Percentiles rank a stretch among this genome's conserved stretches.
phyloP scores from a whole-genome alignment of 1,140 invertebrate genomes.

The Zaprionus tsacasi region DNA sequence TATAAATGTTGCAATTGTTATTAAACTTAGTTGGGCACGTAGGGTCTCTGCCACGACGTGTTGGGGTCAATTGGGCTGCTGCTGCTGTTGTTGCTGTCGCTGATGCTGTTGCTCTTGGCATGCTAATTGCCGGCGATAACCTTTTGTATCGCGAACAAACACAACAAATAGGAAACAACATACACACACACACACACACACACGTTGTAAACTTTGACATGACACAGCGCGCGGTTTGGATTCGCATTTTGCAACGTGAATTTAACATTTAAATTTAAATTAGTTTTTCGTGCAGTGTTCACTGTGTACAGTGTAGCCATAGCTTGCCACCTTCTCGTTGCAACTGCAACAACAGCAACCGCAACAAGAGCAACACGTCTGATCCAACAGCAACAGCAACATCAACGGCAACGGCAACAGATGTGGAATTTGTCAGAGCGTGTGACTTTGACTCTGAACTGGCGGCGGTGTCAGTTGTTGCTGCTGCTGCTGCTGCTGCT shows the following conservation, averaged over 20 bases:
- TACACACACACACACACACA: constrained; percentile 4
- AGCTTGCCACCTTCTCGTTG: constrained; percentile 36
- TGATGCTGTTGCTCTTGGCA: constrained; percentile 40
- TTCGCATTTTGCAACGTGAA: constrained; percentile 51
- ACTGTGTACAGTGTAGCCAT: neutral
- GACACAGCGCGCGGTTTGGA: constrained; percentile 23
- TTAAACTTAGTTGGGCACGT: neutral
- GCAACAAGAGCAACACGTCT: constrained; percentile 17
- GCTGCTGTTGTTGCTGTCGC: constrained; percentile 6
- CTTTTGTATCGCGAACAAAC: constrained; percentile 37
- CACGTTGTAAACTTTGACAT: constrained; percentile 21
- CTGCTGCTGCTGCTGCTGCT: constrained; percentile 4
- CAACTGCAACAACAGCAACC: constrained; percentile 23
- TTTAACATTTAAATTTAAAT: constrained; percentile 66
- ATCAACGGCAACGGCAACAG: constrained; percentile 20
- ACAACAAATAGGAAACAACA: constrained; percentile 28
- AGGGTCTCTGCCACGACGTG: neutral
- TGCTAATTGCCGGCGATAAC: constrained; percentile 56
- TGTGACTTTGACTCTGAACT: constrained; percentile 41
- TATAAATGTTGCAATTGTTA: neutral
- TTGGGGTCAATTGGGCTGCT: constrained; percentile 21
- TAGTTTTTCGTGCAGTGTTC: constrained; percentile 61
- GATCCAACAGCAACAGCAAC: constrained; percentile 7
- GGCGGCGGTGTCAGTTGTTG: constrained; percentile 21
- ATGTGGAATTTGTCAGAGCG: constrained; percentile 44